A percentile compares a stretch with the other conserved stretches of the same genome.
phyloP scores from a whole-genome alignment of 2,888 invertebrate genomes.

The Spilarctia lutea region DNA sequence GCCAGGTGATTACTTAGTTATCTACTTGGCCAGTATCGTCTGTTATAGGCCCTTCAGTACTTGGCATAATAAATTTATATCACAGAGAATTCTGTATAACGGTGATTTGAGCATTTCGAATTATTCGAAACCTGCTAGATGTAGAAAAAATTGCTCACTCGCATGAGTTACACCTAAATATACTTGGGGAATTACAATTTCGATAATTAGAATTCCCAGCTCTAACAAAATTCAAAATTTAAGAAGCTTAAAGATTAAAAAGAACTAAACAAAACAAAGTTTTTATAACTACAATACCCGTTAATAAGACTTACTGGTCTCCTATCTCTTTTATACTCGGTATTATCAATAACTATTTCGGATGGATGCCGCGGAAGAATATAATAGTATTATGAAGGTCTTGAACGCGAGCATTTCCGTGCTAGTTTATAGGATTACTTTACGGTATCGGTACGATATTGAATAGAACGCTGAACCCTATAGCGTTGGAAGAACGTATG shows the following conservation, averaged over 20 bases:
- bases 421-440: conserved; percentile 60
- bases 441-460: conserved; percentile 50
- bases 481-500: conserved; percentile 25
- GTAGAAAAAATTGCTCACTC: background rate
- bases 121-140: background rate
- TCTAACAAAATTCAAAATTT: background rate
- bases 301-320: conserved; percentile 44
- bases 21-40: background rate
- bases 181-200: background rate
- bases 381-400: conserved; percentile 62
- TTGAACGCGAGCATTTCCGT: conserved; percentile 53
- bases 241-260: background rate
- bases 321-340: conserved; percentile 47
- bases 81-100: background rate
- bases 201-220: background rate
- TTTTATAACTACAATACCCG: conserved; percentile 30
- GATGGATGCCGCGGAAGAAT: conserved; percentile 41
- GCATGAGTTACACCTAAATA: background rate
- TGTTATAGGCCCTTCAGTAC: background rate
- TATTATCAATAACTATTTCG: conserved; percentile 46
- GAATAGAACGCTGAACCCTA: conserved; percentile 39
- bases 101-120: background rate
- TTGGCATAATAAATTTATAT: too few species aligned
- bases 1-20: too few species aligned
- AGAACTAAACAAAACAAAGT: background rate